Evolutionary conservation across 1,140 invertebrate species (phyloP).

Genomic region (Zaprionus camerounensis): DNA sequence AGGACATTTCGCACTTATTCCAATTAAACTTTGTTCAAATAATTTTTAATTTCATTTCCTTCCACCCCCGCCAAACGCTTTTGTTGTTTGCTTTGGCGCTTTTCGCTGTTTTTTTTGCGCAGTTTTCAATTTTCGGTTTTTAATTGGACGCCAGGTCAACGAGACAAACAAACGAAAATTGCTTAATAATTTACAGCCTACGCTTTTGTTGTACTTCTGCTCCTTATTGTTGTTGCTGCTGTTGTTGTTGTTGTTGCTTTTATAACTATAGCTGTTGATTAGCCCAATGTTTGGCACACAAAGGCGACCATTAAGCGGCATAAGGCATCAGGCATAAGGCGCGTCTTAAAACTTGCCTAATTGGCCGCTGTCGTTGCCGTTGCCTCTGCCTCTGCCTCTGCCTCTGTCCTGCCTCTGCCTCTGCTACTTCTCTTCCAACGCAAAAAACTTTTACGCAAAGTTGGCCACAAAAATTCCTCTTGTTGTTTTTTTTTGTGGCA

Average conservation of each 20-base stretch:
- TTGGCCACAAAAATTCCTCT: slow-evolving; percentile 37
- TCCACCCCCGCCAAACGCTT: not conserved
- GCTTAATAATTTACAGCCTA: slow-evolving; percentile 59
- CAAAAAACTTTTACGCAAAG: slow-evolving; percentile 43
- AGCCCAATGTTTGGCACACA: slow-evolving; percentile 52
- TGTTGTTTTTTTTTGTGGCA: slow-evolving; percentile 28
- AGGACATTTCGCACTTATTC: slow-evolving; percentile 9
- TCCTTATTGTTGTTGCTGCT: not conserved
- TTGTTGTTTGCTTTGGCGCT: slow-evolving; percentile 13
- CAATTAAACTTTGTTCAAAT: slow-evolving; percentile 8
- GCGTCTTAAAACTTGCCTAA: slow-evolving; percentile 62
- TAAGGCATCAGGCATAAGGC: slow-evolving; percentile 33
- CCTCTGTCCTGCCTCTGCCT: too few species aligned
- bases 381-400: not conserved
- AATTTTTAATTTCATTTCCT: slow-evolving; percentile 15
- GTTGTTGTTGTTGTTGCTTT: slow-evolving; percentile 9
- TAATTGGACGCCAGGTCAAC: slow-evolving; percentile 68
- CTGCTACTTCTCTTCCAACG: not conserved
- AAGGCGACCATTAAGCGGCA: slow-evolving; percentile 45
- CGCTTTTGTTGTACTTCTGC: not conserved
- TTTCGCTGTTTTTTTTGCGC: slow-evolving; percentile 29
- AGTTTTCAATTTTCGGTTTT: slow-evolving; percentile 52
- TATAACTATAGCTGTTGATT: slow-evolving; percentile 48
- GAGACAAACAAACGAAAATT: slow-evolving; percentile 55
- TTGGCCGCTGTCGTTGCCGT: slow-evolving; percentile 39